Evolutionary conservation across 2,888 invertebrate species (phyloP).

Genomic region (Pocota personata): DNA sequence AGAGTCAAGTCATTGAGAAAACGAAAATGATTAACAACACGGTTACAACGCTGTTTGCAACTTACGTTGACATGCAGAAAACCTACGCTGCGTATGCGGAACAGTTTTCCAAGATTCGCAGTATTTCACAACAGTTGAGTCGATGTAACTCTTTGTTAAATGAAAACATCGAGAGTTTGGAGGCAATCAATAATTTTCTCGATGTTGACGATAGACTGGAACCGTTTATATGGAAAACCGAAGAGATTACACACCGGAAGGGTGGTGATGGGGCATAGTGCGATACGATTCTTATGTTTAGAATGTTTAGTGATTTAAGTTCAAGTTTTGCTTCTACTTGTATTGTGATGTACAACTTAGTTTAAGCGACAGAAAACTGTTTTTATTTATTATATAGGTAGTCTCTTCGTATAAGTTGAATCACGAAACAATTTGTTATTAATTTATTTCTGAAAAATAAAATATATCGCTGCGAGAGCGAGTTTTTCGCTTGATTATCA

Average conservation of each 20-base stretch:
- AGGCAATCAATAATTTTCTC: slow-evolving; percentile 91
- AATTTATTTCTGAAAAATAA: slow-evolving; percentile 40
- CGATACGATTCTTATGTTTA: neutral
- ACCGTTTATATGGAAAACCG: slow-evolving; percentile 95
- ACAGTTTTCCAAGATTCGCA: slow-evolving; percentile 91
- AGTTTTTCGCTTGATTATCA: neutral
- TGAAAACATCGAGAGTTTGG: slow-evolving; percentile 93
- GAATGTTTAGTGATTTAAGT: neutral
- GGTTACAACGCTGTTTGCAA: slow-evolving; percentile 87
- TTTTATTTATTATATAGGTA: slow-evolving; percentile 6
- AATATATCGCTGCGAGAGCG: neutral
- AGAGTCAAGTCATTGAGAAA: slow-evolving; percentile 88
- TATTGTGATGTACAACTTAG: slow-evolving; percentile 43
- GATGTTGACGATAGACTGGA: slow-evolving; percentile 93
- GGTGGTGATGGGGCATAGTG: slow-evolving; percentile 16
- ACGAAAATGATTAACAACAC: slow-evolving; percentile 90
- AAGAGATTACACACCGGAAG: slow-evolving; percentile 77
- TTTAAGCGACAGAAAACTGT: slow-evolving; percentile 25
- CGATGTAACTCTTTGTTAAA: slow-evolving; percentile 92
- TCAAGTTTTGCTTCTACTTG: slow-evolving; percentile 21
- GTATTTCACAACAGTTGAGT: slow-evolving; percentile 91
- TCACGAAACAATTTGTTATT: slow-evolving; percentile 8
- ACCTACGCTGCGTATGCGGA: slow-evolving; percentile 93
- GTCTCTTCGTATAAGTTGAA: neutral
- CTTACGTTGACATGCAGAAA: slow-evolving; percentile 91